Percentiles rank a stretch among this genome's conserved stretches.
Evolutionary conservation across 2,888 invertebrate genomes (phyloP).

Genomic region (Idaea straminata): DNA sequence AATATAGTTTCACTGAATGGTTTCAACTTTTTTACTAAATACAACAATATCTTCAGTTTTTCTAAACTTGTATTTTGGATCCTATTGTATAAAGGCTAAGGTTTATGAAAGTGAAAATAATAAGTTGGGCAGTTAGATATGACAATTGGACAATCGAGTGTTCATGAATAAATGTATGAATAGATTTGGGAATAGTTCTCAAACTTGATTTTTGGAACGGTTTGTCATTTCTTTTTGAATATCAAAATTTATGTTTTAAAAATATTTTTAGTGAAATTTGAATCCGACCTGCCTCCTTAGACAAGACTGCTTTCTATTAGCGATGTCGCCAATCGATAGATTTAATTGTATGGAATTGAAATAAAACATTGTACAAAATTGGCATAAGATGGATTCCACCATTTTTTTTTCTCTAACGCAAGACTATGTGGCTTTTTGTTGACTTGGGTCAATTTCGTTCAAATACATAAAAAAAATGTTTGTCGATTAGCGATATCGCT

Average conservation of each 20-base stretch:
- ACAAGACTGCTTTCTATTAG: too few species aligned
- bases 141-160: constrained; percentile 35
- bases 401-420: too few species aligned
- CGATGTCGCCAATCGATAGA: too few species aligned
- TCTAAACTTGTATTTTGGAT: background rate
- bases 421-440: too few species aligned
- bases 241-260: background rate
- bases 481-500: too few species aligned
- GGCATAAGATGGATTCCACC: too few species aligned
- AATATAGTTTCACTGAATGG: background rate
- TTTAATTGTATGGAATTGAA: too few species aligned
- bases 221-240: background rate
- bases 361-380: too few species aligned
- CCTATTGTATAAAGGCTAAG: background rate
- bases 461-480: too few species aligned
- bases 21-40: background rate
- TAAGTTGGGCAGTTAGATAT: constrained; percentile 18
- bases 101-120: background rate
- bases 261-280: background rate
- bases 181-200: constrained; percentile 23
- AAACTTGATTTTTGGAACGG: background rate
- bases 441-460: too few species aligned
- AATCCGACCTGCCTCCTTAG: background rate
- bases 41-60: background rate
- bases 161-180: constrained; percentile 37